Percentiles rank a stretch among this genome's conserved stretches.
These are phyloP conservation scores for Vulpes vulpes DNA, from an alignment of 2,113 vertebrate genomes.

Conservation along the genomic window DNA sequence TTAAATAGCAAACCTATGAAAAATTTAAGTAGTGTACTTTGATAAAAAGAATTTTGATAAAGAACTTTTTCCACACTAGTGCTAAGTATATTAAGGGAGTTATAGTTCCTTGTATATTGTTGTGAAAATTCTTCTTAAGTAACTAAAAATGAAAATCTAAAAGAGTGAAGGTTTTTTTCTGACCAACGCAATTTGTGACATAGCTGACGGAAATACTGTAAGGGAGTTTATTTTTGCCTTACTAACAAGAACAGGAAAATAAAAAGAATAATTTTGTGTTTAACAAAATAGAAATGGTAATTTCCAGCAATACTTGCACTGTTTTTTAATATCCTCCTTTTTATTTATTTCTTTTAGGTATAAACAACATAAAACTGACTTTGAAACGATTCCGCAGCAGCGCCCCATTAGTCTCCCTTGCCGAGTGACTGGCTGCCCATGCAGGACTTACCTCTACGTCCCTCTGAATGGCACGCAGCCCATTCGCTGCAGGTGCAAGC, in stretches of 20 bases:
- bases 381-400: conserved; percentile 89
- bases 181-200: background rate
- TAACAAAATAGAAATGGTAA: background rate
- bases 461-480: conserved; percentile 89
- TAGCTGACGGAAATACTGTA: background rate
- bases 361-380: conserved; percentile 95
- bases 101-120: conserved; percentile 27
- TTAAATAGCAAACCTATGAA: conserved; percentile 46
- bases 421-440: conserved; percentile 87
- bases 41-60: conserved; percentile 30
- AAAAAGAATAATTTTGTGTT: conserved; percentile 16
- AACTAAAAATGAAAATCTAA: conserved; percentile 34
- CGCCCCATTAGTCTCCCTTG: conserved; percentile 91
- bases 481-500: conserved; percentile 94
- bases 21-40: conserved; percentile 18
- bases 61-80: background rate
- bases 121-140: conserved; percentile 49
- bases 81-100: conserved; percentile 47
- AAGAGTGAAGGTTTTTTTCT: background rate
- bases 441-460: conserved; percentile 89
- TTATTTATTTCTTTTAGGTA: conserved; percentile 87
- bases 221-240: conserved; percentile 35
- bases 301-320: background rate
- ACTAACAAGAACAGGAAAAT: background rate
- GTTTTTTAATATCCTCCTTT: background rate